Evolutionary conservation across 2,888 invertebrate genomes (phyloP), one percentile per base, ranked within the genome.

Genomic region (Trimorus sp.): DNA sequence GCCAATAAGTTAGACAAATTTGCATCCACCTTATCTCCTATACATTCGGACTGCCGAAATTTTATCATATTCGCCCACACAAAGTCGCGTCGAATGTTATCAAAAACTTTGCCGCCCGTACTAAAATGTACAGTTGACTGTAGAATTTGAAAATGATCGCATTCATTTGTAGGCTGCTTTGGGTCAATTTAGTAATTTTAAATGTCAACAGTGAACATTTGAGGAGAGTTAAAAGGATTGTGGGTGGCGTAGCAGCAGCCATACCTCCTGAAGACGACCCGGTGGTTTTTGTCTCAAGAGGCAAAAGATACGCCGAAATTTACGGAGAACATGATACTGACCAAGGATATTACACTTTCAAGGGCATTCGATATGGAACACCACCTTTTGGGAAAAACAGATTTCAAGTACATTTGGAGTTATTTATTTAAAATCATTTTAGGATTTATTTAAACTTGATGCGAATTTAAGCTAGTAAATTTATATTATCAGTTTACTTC

Each of bases 211-310:
- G 69, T 15, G 38, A 79, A 56, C 53, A 69, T 80, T 63, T 84
- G 15, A 84, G 14, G 54, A 81, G 88, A 65, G 83, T 83, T 4
- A 89, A 89, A 73, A 84, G 92, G 40, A 94, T 96, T 87, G 95
- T 96, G 1, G 96, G 96, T 0, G 96, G 96, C 0, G 92, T 89
- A 5, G 93, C 93, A 0, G 94, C 96, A 0, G 93, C 94, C 40
- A 91, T 94, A 2, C 95, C 96, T 0, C 95, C 95, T 58, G 93
- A 93, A 7, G 96, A 95, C 87, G 95, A 96, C 83, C 96, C 96
- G 0, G 94, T 95, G 0, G 94, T 96, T 0, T 95, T 95, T 88
- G 93, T 94, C 0, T 94, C 94, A 84, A 93, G 93, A 85, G 93
- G 94, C 73, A 94, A 94, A 51, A 93, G 93, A 54, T 93, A 94